Evolutionary conservation across 2,888 invertebrate species (phyloP).

Genomic region (Mesorhabditis spiculigera): DNA sequence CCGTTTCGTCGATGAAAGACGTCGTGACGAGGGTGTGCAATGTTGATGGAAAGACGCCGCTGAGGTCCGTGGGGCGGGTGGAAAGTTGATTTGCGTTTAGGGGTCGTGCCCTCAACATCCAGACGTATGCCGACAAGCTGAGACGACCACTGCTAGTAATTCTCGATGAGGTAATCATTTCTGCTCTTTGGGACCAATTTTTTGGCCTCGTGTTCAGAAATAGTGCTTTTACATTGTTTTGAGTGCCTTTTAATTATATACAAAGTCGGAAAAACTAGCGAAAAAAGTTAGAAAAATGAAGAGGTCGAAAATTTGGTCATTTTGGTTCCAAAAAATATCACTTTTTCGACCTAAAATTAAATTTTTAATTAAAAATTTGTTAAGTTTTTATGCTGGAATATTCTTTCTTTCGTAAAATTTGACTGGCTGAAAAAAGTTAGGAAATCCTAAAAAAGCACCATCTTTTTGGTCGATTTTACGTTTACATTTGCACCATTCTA

Average conservation of each 20-base stretch:
- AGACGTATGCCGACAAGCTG: background rate
- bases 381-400: background rate
- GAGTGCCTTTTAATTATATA: no score
- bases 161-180: background rate
- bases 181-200: no score
- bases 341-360: background rate
- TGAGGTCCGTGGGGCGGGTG: background rate
- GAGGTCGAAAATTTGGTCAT: constrained; percentile 10
- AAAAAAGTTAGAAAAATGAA: no score
- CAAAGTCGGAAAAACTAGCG: constrained; percentile 9
- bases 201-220: no score
- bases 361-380: background rate
- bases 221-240: no score
- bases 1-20: constrained; percentile 11
- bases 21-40: constrained; percentile 10
- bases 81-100: background rate
- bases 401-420: background rate
- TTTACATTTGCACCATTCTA: background rate
- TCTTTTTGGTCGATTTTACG: background rate
- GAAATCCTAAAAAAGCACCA: background rate
- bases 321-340: no score
- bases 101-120: background rate
- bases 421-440: background rate
- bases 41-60: background rate
- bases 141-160: background rate